phyloP scores from a whole-genome alignment of 2,113 vertebrate genomes.

The Chaetodon auriga region DNA sequence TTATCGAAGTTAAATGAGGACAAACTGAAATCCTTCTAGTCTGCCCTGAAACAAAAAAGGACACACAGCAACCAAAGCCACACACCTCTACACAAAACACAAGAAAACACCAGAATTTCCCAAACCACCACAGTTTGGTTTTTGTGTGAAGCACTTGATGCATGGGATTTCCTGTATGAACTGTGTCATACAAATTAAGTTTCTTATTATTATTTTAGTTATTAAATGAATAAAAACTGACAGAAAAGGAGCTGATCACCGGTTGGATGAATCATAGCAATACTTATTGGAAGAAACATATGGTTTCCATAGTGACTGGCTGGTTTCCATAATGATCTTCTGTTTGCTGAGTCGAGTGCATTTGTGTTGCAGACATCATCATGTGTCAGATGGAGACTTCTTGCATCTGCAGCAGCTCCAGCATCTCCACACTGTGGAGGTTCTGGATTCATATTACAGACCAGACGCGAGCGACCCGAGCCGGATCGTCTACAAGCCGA shows the following conservation, averaged over 20 bases:
- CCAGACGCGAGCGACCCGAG: constrained; percentile 11
- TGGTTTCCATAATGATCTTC: not conserved
- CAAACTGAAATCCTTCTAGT: too few species aligned
- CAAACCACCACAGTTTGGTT: too few species aligned
- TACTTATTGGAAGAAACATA: not conserved
- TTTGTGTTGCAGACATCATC: constrained; percentile 52
- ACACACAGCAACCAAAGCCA: too few species aligned
- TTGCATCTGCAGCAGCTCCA: constrained; percentile 45
- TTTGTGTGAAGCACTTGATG: too few species aligned
- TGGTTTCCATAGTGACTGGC: not conserved
- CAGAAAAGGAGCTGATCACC: not conserved
- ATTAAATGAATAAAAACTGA: not conserved
- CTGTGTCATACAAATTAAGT: too few species aligned
- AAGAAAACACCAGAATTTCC: too few species aligned
- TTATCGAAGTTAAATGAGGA: too few species aligned
- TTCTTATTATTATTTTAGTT: not conserved
- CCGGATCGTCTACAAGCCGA: constrained; percentile 27
- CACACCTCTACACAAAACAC: too few species aligned
- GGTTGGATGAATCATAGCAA: too few species aligned
- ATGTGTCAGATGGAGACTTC: constrained; percentile 55
- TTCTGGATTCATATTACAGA: constrained; percentile 63
- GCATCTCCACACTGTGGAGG: constrained; percentile 42
- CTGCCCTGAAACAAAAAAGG: too few species aligned
- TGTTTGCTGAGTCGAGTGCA: too few species aligned
- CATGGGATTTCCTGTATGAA: too few species aligned